Evolutionary conservation across 2,113 vertebrate species (phyloP), one percentile per base, ranked within the genome.

Genomic region (Gopherus flavomarginatus): DNA sequence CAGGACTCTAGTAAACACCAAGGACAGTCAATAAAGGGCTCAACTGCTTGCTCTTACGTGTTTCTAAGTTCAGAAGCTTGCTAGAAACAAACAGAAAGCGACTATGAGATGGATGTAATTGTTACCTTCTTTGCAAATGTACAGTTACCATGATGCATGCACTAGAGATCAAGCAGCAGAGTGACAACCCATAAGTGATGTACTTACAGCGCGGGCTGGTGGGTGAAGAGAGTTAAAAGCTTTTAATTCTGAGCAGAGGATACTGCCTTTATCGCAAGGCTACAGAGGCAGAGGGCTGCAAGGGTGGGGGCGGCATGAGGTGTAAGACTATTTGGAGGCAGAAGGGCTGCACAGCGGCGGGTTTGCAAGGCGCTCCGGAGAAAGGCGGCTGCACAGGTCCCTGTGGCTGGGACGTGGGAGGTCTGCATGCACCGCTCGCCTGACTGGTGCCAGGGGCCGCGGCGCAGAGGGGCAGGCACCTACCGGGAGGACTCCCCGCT

Each of bases 401-500:
- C 5, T 17, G 53, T 29, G 81, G 27, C 54, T 4, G 11, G 13
- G n/a, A 53, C 26, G n/a, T 11, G 16, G 19, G 65, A 17, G 11
- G 17, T 42, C 16, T 24, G 19, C 19, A 38, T 11, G 69, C n/a
- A 3, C n/a, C 21, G 19, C 69, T 21, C 14, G 69, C 21, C 17
- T 3, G n/a, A 8, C 13, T 35, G 19, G 50, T 35, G 24, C 50
- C 52, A 21, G 50, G 29, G 81, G 16, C 42, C n/a, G n/a, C n/a
- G n/a, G 9, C 49, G 6, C 2, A 42, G 4, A 54, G 13, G 42
- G 31, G 8, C 47, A 24, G 38, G 72, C 86, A 94, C 93, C 97
- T 98, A 99, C 99, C 99, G 98, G 96, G 99, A 98, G 24, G 99
- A 99, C 97, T 99, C 99, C 7, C 98, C 98, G 77, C 98, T 98